Percentiles rank a stretch among this genome's conserved stretches.
These are phyloP conservation scores for Hylaeus anthracinus DNA, from an alignment of 1,140 invertebrate species.

Conservation along the genomic window DNA sequence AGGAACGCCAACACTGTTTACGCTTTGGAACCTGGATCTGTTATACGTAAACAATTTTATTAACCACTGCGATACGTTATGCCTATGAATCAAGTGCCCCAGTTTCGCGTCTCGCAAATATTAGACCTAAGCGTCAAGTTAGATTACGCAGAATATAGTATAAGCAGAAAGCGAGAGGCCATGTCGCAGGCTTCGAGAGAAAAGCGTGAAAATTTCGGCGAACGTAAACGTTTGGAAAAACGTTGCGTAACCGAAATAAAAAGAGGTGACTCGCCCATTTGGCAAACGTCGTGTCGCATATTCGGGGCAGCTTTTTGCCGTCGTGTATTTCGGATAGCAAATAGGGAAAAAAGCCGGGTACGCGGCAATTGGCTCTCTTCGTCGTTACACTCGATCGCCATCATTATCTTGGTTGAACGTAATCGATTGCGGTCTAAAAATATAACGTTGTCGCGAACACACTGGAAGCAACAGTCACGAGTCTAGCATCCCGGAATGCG, in stretches of 20 bases:
- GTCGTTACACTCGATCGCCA: neutral
- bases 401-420: neutral
- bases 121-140: no score
- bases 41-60: no score
- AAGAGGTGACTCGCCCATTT: neutral
- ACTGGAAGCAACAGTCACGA: neutral
- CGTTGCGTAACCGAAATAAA: constrained; percentile 1
- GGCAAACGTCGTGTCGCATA: neutral
- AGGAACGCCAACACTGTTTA: no score
- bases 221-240: neutral
- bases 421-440: constrained; percentile 17
- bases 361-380: neutral
- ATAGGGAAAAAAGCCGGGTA: neutral
- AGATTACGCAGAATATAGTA: no score
- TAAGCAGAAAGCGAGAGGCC: neutral
- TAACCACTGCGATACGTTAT: no score
- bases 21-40: no score
- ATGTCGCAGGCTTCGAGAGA: neutral
- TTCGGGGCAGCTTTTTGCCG: neutral
- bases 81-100: no score
- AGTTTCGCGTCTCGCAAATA: no score
- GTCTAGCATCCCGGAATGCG: neutral
- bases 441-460: neutral
- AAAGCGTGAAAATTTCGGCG: neutral
- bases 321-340: neutral